Evolutionary conservation across 2,797 vertebrate species (phyloP).

Genomic region (Otolemur crassicaudatus): DNA sequence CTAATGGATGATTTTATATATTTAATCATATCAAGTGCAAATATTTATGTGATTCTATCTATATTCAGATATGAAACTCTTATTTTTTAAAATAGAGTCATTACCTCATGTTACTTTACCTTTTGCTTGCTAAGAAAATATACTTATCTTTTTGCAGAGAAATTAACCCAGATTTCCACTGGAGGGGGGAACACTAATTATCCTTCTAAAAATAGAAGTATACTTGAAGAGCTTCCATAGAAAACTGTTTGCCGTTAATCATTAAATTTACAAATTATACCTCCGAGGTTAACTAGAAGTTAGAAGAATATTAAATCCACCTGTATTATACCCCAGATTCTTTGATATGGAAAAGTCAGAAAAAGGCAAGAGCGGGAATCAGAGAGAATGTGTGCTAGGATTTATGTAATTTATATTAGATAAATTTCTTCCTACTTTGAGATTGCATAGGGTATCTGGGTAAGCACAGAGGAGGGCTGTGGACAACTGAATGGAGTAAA

Average conservation of each 20-base stretch:
- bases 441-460: background rate
- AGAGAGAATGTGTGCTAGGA: background rate
- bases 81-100: background rate
- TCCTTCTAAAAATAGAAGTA: background rate
- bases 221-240: background rate
- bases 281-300: background rate
- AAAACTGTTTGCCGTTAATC: background rate
- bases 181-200: background rate
- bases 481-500: background rate
- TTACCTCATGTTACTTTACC: background rate
- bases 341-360: background rate
- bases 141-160: background rate
- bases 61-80: background rate
- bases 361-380: background rate
- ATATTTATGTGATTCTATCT: background rate
- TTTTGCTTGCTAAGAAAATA: background rate
- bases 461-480: background rate
- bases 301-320: background rate
- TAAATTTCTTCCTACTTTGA: background rate
- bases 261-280: background rate
- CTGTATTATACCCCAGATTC: background rate
- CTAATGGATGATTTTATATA: background rate
- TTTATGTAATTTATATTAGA: background rate
- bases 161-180: background rate
- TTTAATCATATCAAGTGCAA: background rate